Conservation (phyloP, 1,140 invertebrate genomes). For the Octopus bimaculoides region DNA sequence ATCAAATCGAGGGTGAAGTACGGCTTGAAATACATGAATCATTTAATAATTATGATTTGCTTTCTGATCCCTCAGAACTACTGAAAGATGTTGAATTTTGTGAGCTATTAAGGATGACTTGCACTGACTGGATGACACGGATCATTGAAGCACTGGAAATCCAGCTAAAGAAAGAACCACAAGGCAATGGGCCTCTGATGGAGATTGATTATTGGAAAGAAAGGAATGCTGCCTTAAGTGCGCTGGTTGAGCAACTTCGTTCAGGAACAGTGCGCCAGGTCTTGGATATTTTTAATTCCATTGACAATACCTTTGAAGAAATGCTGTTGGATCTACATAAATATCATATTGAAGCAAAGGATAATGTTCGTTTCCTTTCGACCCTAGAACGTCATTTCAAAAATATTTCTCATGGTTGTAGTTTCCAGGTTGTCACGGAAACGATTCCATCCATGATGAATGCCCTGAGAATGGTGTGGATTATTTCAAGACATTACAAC, state of each 20-base stretch:
- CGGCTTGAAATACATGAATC: constrained; percentile 55
- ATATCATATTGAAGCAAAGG: constrained; percentile 73
- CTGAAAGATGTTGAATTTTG: constrained; percentile 52
- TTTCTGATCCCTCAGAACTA: constrained; percentile 48
- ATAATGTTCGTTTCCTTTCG: constrained; percentile 78
- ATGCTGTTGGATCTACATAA: constrained; percentile 66
- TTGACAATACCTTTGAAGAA: constrained; percentile 58
- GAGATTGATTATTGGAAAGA: constrained; percentile 83
- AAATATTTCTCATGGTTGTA: constrained; percentile 70
- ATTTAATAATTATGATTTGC: constrained; percentile 28
- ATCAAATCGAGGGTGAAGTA: constrained; percentile 59
- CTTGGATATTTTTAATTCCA: constrained; percentile 60
- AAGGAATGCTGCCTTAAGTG: constrained; percentile 71
- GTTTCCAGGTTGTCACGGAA: constrained; percentile 66
- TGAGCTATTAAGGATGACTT: constrained; percentile 45
- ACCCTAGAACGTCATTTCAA: constrained; percentile 80
- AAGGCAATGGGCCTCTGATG: constrained; percentile 73
- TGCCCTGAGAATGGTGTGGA: constrained; percentile 65
- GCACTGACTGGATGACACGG: constrained; percentile 52
- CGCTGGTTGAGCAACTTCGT: constrained; percentile 78
- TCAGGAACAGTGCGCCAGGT: constrained; percentile 67
- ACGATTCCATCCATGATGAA: constrained; percentile 76
- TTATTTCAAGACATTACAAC: constrained; percentile 59
- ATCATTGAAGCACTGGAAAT: constrained; percentile 51
- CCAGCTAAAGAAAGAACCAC: constrained; percentile 56